Base-by-base conservation (phyloP, 2,888 invertebrate species). In the Drosophila histrio region DNA sequence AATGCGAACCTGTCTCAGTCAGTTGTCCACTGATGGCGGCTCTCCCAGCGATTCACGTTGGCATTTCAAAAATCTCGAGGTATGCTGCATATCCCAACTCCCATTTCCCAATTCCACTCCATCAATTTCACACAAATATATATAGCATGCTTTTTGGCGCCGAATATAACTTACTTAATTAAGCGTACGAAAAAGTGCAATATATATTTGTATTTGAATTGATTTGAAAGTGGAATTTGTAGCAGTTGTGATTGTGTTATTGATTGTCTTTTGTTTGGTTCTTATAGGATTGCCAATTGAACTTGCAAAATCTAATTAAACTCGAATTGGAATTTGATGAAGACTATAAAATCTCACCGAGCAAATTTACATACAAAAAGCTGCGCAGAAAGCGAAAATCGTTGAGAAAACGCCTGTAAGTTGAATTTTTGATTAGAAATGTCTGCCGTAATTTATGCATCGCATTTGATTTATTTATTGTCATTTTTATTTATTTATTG, bases 241-340 rank as follows among this genome's bases (percentile, higher is more conserved):
- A 1, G 11, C 19, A 34, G 22, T 13, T 34, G 32, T 13, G 22
- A 34, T 49, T 49, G 34, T 49, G 34, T 36, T 49, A 24, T 24
- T 34, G 22, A 47, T 52, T 52, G 26, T 21, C 11, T 30, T 19
- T 2, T 24, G 0, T 13, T 41, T 6, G 22, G 7, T 11, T 8
- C 11, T 17, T 19, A 5, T 22, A 92, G 92, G 92, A 92, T 77
- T 92, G 92, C 89, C 92, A 91, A 82, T 86, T 92, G 63, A 92
- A 92, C 87, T 90, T 92, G 88, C 90, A 91, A 88, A 91, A 91
- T 89, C 82, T 92, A 68, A 90, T 92, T 66, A 89, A 92, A 89
- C 88, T 91, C 69, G 91, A 92, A 90, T 88, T 90, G 89, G 92
- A 92, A 81, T 92, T 92, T 83, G 92, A 92, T 80, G 92, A 91